Evolutionary conservation across 1,140 invertebrate genomes (phyloP), one percentile per base, ranked within the genome.

Genomic region (Listronotus oregonensis): DNA sequence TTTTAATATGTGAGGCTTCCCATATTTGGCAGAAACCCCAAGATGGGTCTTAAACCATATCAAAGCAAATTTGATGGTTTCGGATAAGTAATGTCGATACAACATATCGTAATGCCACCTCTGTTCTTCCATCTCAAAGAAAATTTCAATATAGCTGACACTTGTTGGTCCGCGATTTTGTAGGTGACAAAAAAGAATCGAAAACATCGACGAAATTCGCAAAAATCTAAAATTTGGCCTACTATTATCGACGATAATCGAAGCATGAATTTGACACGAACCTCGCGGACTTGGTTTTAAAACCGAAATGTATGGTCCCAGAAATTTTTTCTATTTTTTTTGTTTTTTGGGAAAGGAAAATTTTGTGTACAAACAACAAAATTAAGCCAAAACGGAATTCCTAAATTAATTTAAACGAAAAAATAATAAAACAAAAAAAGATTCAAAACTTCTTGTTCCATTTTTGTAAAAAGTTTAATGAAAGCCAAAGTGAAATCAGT

Each of bases 141-240:
- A 46, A 61, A 37, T 50, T 47, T 52, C 63, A 76, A 76, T 64
- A 76, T 76, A 73, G 74, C 74, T 74, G 73, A 74, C 74, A 74
- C 73, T 76, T 76, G 74, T 76, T 76, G 74, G 74, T 73, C 57
- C 65, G 51, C 18, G 14, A 40, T 52, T 60, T 67, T 62, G 32
- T 70, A 63, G 67, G 39, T 57, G 54, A 66, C 46, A 61, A 34
- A 31, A 67, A 71, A 39, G 59, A 56, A 57, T 43, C 51, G 57
- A 64, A 69, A 67, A 46, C 32, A 69, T 63, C 66, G 66, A 65
- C 60, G 67, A 69, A 64, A 40, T 56, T 42, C 10, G 15, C 37
- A 6, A 56, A 27, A 32, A 21, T 40, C 17, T 9, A 40, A 56
- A 15, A 39, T 18, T 40, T 39, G 39, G 47, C 15, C 14, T 37